Base-by-base conservation (phyloP, 2,113 vertebrate genomes). In the Ploceus nigricollis region DNA sequence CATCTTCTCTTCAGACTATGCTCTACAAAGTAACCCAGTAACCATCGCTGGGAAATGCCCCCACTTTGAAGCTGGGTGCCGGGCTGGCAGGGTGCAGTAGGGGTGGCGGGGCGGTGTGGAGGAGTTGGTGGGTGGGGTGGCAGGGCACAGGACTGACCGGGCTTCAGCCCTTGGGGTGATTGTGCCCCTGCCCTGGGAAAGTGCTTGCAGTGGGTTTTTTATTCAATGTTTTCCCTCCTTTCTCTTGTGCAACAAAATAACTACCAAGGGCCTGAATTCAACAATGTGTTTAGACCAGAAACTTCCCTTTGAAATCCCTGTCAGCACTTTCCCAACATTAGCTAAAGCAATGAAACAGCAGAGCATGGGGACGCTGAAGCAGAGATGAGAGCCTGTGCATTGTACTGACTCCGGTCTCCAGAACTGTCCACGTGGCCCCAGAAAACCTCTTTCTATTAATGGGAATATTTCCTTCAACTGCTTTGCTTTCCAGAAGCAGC, bases 221-320 rank as follows among this genome's bases (percentile, higher is more conserved):
- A 18, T 68, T 94, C 72, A 30, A 4, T 69, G 37, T 79, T 94
- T 85, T 87, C n/a, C 19, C 70, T 82, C 73, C 76, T 82, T 94
- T 93, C 81, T 91, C 89, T 97, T 95, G 82, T 95, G 89, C 66
- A 89, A 83, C 58, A 66, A 82, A 82, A 75, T 56, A 91, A 31
- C 86, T 81, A 95, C 72, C 25, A 69, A 89, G 73, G 69, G 82
- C 69, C 53, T 89, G 76, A 40, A 71, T 91, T 95, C 64, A 81
- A 56, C 86, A 84, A 66, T 87, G 64, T 75, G 63, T 81, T 89
- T 87, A 87, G 89, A 71, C 69, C 78, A 30, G 5, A 89, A 93
- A 70, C 13, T 65, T 86, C 89, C 60, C 86, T 96, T 94, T 93
- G 93, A 95, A 97, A 89, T 73, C 86, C 60, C 69, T 93, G 95